Evolutionary conservation across 2,797 vertebrate genomes (phyloP).

Genomic region (Amazonetta brasiliensis): DNA sequence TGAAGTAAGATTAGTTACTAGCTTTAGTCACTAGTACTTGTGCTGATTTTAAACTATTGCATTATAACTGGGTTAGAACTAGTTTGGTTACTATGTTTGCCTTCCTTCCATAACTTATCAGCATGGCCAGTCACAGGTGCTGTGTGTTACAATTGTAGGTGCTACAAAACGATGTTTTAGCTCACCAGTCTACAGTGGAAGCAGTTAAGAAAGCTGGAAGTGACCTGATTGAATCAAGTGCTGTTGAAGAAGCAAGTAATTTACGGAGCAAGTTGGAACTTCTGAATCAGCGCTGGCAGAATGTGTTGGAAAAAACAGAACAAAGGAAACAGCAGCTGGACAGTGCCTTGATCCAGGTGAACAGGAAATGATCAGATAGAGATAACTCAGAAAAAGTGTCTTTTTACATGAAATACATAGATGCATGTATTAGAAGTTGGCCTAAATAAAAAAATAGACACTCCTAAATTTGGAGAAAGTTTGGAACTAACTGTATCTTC

Average conservation of each 20-base stretch:
- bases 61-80: background rate
- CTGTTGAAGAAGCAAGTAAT: conserved; percentile 94
- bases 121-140: background rate
- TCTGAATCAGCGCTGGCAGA: conserved; percentile 93
- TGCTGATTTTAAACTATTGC: background rate
- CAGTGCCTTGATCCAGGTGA: conserved; percentile 92
- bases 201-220: conserved; percentile 94
- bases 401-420: background rate
- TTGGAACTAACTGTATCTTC: background rate
- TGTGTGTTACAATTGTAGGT: conserved; percentile 82
- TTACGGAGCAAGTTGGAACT: conserved; percentile 91
- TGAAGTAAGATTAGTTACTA: background rate
- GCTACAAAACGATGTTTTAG: conserved; percentile 95
- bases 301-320: conserved; percentile 90
- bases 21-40: background rate
- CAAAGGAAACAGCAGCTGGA: conserved; percentile 93
- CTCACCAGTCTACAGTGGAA: conserved; percentile 94
- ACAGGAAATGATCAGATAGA: conserved; percentile 21
- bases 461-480: background rate
- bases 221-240: conserved; percentile 91
- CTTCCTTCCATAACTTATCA: background rate
- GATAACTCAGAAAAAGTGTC: background rate
- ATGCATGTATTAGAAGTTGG: background rate
- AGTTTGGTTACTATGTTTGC: background rate
- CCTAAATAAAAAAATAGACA: background rate